These are phyloP conservation scores for Zonitis immaculata DNA, from an alignment of 2,888 invertebrate genomes.

Conservation along the genomic window DNA sequence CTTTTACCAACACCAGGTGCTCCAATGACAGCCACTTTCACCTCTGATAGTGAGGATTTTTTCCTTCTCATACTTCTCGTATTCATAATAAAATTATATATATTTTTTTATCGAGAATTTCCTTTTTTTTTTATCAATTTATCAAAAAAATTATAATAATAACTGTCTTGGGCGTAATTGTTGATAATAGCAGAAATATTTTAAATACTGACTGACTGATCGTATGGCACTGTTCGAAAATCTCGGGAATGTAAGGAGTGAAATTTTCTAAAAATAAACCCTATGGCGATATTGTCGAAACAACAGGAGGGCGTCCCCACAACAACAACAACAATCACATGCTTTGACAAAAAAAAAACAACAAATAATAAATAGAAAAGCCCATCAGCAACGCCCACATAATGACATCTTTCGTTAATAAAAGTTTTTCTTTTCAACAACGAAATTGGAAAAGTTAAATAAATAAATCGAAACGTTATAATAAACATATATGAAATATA, in stretches of 20 bases:
- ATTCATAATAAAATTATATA: no score
- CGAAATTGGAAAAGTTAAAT: no score
- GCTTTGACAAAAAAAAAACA: no score
- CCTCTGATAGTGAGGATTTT: constrained; percentile 84
- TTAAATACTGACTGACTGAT: background rate
- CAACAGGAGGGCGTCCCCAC: background rate
- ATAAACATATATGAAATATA: no score
- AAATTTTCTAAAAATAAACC: constrained; percentile 23
- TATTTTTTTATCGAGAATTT: no score
- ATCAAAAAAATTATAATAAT: background rate
- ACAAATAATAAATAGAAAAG: no score
- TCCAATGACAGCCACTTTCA: constrained; percentile 87
- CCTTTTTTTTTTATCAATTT: no score
- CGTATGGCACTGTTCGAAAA: constrained; percentile 5
- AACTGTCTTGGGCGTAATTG: background rate
- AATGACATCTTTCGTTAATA: no score
- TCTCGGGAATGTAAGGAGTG: background rate
- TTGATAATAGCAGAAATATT: background rate
- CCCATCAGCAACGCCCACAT: no score
- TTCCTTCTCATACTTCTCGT: constrained; percentile 81
- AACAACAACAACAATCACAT: no score
- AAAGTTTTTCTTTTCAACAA: no score
- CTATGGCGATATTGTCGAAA: background rate
- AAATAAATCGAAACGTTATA: no score
- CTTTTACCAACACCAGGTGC: constrained; percentile 90